Evolutionary conservation across 2,113 vertebrate species (phyloP).

Genomic region (Scomber japonicus): DNA sequence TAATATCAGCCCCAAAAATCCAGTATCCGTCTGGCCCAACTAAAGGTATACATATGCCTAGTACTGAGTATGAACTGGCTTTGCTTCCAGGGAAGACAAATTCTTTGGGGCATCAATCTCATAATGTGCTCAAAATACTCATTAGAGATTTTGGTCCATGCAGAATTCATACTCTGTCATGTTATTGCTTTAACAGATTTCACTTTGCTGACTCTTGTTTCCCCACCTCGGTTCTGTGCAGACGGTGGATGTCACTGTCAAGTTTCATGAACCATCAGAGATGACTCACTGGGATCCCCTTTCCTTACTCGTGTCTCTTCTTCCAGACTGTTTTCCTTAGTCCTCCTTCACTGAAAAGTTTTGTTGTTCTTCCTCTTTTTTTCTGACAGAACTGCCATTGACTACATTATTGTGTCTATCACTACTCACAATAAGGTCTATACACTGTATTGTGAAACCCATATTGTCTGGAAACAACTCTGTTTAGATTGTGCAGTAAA

Average conservation of each 20-base stretch:
- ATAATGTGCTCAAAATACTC: not conserved
- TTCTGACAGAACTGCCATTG: not conserved
- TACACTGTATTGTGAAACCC: not conserved
- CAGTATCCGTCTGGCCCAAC: no score
- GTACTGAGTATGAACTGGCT: not conserved
- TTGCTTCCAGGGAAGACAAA: not conserved
- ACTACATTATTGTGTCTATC: not conserved
- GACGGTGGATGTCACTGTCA: not conserved
- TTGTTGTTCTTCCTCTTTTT: not conserved
- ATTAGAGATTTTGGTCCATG: not conserved
- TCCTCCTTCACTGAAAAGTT: not conserved
- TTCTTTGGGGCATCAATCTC: not conserved
- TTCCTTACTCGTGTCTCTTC: not conserved
- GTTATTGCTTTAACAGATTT: not conserved
- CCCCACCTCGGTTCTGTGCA: not conserved
- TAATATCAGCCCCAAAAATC: no score
- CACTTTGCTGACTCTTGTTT: not conserved
- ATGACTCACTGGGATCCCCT: conserved; percentile 2
- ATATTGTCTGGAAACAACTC: not conserved
- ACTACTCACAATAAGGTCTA: not conserved
- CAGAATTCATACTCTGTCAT: not conserved
- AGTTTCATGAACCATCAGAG: not conserved
- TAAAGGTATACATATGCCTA: not conserved
- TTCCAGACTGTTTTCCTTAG: not conserved
- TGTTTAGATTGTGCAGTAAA: not conserved